phyloP scores from a whole-genome alignment of 2,888 invertebrate species.

The Agrenia bidenticulata region DNA sequence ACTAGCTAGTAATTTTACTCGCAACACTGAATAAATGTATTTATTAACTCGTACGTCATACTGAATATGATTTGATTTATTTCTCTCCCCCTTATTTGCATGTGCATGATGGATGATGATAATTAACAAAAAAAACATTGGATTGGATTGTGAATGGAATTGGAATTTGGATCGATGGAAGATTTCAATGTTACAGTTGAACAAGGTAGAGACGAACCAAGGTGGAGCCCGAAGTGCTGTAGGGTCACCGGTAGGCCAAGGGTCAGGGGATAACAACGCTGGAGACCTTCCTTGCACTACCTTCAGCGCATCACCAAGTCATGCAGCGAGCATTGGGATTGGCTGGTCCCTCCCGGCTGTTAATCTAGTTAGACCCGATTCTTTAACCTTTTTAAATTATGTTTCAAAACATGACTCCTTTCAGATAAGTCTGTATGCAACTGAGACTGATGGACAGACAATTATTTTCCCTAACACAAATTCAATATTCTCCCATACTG shows the following conservation, averaged over 20 bases:
- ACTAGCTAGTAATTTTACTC: no score
- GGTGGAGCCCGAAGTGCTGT: conserved; percentile 36
- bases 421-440: no score
- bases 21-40: no score
- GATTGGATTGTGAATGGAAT: conserved; percentile 8
- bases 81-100: no score
- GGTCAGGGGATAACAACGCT: conserved; percentile 41
- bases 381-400: no score
- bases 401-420: no score
- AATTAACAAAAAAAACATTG: conserved; percentile 1
- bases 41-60: no score
- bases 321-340: conserved; percentile 35
- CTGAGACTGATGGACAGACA: no score
- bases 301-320: conserved; percentile 42
- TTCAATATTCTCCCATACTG: no score
- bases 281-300: conserved; percentile 44
- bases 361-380: conserved; percentile 39
- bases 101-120: conserved; percentile 15
- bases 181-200: conserved; percentile 45
- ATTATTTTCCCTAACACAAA: no score
- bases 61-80: no score
- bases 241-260: conserved; percentile 38
- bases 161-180: conserved; percentile 17
- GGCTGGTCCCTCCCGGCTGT: conserved; percentile 49
- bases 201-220: conserved; percentile 44